phyloP scores from a whole-genome alignment of 1,140 invertebrate species.

The Watersipora subatra region DNA sequence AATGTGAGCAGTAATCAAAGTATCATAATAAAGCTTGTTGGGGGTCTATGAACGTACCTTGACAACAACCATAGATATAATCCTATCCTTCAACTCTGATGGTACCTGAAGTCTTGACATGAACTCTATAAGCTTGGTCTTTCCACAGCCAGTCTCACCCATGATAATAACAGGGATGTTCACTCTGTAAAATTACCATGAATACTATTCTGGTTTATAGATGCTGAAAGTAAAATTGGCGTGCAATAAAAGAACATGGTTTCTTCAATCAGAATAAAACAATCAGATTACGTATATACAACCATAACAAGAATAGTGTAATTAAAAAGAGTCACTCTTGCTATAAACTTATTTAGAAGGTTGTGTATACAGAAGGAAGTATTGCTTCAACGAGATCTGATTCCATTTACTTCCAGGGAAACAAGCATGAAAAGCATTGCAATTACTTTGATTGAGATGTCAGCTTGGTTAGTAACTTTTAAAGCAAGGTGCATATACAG shows the following conservation, averaged over 20 bases:
- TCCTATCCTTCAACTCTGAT: too few species aligned
- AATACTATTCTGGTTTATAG: neutral
- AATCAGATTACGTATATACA: neutral
- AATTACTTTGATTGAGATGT: too few species aligned
- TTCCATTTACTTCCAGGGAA: too few species aligned
- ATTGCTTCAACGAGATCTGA: too few species aligned
- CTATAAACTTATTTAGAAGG: too few species aligned
- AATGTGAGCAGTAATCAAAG: neutral
- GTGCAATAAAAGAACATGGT: neutral
- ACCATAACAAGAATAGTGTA: neutral
- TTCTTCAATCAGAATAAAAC: neutral
- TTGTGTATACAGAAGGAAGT: too few species aligned
- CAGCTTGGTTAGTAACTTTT: too few species aligned
- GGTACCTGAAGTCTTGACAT: slow-evolving; percentile 23
- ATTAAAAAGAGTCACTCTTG: too few species aligned
- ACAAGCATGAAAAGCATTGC: too few species aligned
- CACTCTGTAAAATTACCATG: slow-evolving; percentile 26
- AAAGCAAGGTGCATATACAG: too few species aligned
- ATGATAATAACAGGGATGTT: slow-evolving; percentile 33
- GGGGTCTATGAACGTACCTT: too few species aligned
- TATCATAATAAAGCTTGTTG: neutral
- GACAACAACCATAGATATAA: too few species aligned
- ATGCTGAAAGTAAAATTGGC: neutral
- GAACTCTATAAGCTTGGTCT: slow-evolving; percentile 30
- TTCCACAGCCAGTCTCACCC: slow-evolving; percentile 37